Conservation (phyloP, 30 jellyfish, hydroid and myxozoan species). For the Turritopsis rubra region DNA sequence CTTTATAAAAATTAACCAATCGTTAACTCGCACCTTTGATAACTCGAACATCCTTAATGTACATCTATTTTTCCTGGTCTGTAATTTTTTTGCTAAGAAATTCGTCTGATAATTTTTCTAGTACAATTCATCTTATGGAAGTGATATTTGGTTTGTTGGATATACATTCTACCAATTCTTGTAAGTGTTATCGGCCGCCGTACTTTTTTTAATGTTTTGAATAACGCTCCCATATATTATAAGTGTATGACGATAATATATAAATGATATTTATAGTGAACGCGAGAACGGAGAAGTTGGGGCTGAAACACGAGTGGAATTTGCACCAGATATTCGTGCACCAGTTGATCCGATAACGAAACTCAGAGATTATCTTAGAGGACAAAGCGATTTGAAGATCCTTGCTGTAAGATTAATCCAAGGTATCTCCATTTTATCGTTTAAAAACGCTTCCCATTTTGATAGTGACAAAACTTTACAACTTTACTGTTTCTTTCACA, state of each 20-base stretch:
- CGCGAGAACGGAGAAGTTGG: conserved; percentile 92
- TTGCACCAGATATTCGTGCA: conserved; percentile 93
- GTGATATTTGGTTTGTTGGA: conserved; percentile 87
- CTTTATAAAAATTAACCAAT: too few relatives aligned
- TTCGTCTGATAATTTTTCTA: conserved; percentile 1
- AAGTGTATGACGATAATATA: not conserved
- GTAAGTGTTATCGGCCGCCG: conserved; percentile 45
- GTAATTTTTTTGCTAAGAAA: too few relatives aligned
- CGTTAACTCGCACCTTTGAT: too few relatives aligned
- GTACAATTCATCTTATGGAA: conserved; percentile 67
- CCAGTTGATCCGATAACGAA: conserved; percentile 92
- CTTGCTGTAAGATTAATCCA: conserved; percentile 72
- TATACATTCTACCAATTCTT: conserved; percentile 75
- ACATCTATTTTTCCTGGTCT: too few relatives aligned
- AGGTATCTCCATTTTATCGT: conserved; percentile 29
- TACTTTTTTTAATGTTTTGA: too few relatives aligned
- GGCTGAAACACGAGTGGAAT: conserved; percentile 66
- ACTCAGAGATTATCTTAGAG: conserved; percentile 59
- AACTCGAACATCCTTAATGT: too few relatives aligned
- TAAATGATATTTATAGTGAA: conserved; percentile 35
- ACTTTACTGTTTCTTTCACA: not conserved
- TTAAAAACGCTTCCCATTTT: not conserved
- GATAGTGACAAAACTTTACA: not conserved
- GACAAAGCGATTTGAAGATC: conserved; percentile 45
- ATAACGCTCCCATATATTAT: too few relatives aligned